Percentiles rank a stretch among this genome's conserved stretches.
These are phyloP conservation scores for Melipona bicolor DNA, from an alignment of 2,888 invertebrate species.

Conservation along the genomic window DNA sequence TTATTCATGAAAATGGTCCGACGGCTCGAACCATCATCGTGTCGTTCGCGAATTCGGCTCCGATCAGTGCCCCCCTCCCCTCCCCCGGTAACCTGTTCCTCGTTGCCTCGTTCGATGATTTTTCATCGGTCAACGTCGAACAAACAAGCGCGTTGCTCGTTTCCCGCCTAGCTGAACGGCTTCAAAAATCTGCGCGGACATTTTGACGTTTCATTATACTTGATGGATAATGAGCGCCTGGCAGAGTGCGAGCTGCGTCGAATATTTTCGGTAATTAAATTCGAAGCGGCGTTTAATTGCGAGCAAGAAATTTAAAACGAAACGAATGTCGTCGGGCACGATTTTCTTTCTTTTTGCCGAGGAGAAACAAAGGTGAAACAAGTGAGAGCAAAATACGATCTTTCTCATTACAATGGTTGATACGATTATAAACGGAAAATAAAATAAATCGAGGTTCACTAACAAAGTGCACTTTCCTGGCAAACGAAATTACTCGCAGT, in stretches of 20 bases:
- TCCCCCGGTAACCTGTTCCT: neutral
- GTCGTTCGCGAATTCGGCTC: slow-evolving; percentile 5
- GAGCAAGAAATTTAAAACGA: neutral
- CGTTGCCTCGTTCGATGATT: slow-evolving; percentile 2
- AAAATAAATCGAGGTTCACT: neutral
- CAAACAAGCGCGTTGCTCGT: slow-evolving; percentile 12
- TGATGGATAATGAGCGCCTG: slow-evolving; percentile 11
- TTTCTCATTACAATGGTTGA: neutral
- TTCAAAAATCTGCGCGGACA: slow-evolving; percentile 25
- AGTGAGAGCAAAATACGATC: neutral
- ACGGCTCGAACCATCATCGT: slow-evolving; percentile 15
- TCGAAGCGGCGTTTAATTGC: slow-evolving; percentile 6
- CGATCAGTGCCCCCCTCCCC: neutral
- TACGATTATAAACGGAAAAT: neutral
- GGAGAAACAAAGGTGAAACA: neutral
- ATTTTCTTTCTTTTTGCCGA: neutral
- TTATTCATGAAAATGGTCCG: slow-evolving; percentile 39
- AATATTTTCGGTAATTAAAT: slow-evolving; percentile 35
- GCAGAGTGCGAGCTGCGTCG: neutral
- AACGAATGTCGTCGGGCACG: neutral
- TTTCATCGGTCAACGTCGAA: slow-evolving; percentile 20
- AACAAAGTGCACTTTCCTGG: neutral
- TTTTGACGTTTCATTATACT: slow-evolving; percentile 38
- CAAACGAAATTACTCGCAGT: neutral
- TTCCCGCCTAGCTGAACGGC: neutral